Evolutionary conservation across 2,888 invertebrate genomes (phyloP), one percentile per base, ranked within the genome.

Genomic region (Eristalinus aeneus): DNA sequence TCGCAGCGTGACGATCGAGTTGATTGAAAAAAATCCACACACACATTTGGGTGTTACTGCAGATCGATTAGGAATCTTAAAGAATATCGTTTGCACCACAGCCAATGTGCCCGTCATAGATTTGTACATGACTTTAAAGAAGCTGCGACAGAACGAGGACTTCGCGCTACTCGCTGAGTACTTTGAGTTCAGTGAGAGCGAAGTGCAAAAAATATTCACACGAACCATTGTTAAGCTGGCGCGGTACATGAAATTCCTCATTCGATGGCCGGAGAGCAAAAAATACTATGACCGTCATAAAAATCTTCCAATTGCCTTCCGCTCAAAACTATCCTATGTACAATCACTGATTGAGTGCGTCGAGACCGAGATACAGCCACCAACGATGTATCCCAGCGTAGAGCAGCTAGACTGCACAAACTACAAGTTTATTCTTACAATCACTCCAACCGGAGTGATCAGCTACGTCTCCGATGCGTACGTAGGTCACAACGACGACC

Each of bases 291-390:
- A 92, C 63, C 90, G 92, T 0, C 90, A 92, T 61, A 92, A 92
- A 88, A 91, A 92, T 85, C 87, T 91, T 16, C 92, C 92, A 1
- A 89, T 92, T 78, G 89, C 90, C 3, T 92, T 91, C 69, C 90
- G 92, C 2, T 89, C 90, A 9, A 91, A 91, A 82, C 88, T 92
- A n/a, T 88, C 92, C 53, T 91, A 91, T 78, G 91, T 92, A 10
- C 92, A 92, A 79, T 92, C 92, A 22, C 60, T 92, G 58, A 91
- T 92, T 72, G 92, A 92, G 72, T 92, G 92, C 76, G 92, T 92
- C 12, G 92, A 92, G 72, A 92, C 92, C 61, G 92, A 92, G 58
- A 88, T 92, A 76, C 88, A 90, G 16, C 88, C 88, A 12, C 89
- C 89, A 63, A 80, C 89, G 31, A 84, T 90, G 32, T 90, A 91